Base-by-base conservation (phyloP, 1,140 invertebrate species). In the Palaemon carinicauda region DNA sequence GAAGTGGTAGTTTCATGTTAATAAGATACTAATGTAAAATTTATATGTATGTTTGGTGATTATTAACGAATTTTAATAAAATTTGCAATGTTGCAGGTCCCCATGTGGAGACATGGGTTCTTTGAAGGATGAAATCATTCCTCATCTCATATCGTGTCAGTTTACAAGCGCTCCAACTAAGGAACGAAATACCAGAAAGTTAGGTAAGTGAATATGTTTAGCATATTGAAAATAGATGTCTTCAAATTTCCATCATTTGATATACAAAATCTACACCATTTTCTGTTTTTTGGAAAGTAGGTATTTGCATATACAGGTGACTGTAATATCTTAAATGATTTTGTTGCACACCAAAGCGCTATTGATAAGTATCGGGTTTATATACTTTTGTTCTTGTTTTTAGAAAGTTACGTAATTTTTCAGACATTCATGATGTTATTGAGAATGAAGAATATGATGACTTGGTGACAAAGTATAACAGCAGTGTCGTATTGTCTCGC, bases 71-170 rank as follows among this genome's bases (percentile, higher is more conserved):
- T 15, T 15, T 4, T 24, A 5, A 17, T n/a, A 33, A 29, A 33
- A 12, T 77, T n/a, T 74, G 15, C 24, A 14, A n/a, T 65, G 27
- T 60, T 82, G 41, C 53, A 88, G 88, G 69, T 87, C 88, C 5
- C 75, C 81, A 19, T 87, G 88, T 75, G 80, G 21, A 21, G 79
- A 80, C 3, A 89, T 95, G 87, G 92, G 91, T 31, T 96, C 97
- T 3, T 90, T 98, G 0, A 98, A 97, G 92, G 96, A 96, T 17
- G 97, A 98, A 92, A 92, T 98, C 19, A 91, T 98, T 69, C 97
- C 97, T 1, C 94, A 95, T 90, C 94, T 98, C 82, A 94, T 98
- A 0, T 96, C 95, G 89, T 97, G 97, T 91, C 97, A 98, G 91
- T 93, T 96, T 87, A 93, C 93, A 3, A 95, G 93, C 41, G 4